Percentiles rank a stretch among this genome's conserved stretches.
Conservation (phyloP, 1,140 invertebrate genomes). For the Portunus trituberculatus region DNA sequence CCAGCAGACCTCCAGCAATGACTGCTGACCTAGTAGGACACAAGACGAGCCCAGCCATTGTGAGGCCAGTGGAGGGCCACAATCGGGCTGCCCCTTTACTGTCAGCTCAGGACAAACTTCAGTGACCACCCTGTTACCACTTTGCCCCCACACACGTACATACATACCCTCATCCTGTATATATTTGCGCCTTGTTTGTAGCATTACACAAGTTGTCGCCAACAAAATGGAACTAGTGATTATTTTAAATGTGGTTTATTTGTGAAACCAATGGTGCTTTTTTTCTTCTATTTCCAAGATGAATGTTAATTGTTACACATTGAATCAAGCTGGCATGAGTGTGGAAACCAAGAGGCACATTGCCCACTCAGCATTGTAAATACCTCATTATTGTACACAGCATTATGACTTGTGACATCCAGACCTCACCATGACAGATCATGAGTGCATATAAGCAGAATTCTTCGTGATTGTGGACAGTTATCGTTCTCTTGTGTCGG, state of each 20-base stretch:
- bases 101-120: slow-evolving; percentile 69
- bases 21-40: slow-evolving; percentile 5
- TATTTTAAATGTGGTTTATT: slow-evolving; percentile 76
- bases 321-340: slow-evolving; percentile 65
- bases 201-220: slow-evolving; percentile 66
- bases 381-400: slow-evolving; percentile 74
- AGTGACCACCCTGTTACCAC: slow-evolving; percentile 74
- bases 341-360: slow-evolving; percentile 56
- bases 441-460: slow-evolving; percentile 64
- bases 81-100: slow-evolving; percentile 62
- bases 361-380: slow-evolving; percentile 73
- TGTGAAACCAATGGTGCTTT: slow-evolving; percentile 77
- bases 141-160: slow-evolving; percentile 73
- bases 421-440: slow-evolving; percentile 69
- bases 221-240: slow-evolving; percentile 72
- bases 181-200: slow-evolving; percentile 72
- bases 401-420: slow-evolving; percentile 67
- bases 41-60: slow-evolving; percentile 61
- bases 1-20: neutral
- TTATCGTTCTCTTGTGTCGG: slow-evolving; percentile 47
- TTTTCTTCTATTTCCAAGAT: slow-evolving; percentile 71
- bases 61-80: slow-evolving; percentile 64
- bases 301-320: slow-evolving; percentile 73
- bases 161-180: slow-evolving; percentile 62
- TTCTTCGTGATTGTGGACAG: slow-evolving; percentile 64